Evolutionary conservation across 2,797 vertebrate species (phyloP).

Genomic region (Rhodeus uyekii): DNA sequence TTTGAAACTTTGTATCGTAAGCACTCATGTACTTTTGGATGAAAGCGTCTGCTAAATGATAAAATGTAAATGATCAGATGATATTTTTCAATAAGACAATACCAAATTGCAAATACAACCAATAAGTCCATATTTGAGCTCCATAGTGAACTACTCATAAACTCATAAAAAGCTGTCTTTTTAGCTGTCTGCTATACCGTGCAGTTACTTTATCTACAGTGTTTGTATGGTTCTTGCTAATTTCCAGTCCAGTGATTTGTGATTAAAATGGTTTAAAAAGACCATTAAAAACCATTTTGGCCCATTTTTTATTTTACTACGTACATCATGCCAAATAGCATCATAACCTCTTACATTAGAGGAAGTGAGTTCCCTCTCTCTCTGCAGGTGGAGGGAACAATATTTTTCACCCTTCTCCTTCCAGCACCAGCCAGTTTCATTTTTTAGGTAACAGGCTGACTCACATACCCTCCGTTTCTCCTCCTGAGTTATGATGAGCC

Average conservation of each 20-base stretch:
- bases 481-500: conserved; percentile 72
- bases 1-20: no score
- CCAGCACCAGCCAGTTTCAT: conserved; percentile 68
- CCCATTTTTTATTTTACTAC: no score
- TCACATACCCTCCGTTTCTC: conserved; percentile 54
- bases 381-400: conserved; percentile 46
- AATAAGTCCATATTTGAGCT: background rate
- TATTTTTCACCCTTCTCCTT: conserved; percentile 60
- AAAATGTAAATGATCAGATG: background rate
- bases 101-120: background rate
- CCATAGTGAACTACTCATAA: background rate
- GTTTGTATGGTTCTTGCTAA: background rate
- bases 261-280: background rate
- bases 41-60: no score
- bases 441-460: conserved; percentile 75
- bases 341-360: conserved; percentile 52
- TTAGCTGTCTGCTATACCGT: no score
- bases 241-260: background rate
- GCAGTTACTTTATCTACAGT: background rate
- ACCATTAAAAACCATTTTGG: no score
- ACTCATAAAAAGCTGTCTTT: no score
- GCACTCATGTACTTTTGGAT: no score
- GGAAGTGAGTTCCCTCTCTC: conserved; percentile 39
- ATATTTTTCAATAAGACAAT: background rate
- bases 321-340: conserved; percentile 43